These are phyloP conservation scores for Ethmia dodecea DNA, from an alignment of 2,888 invertebrate genomes.

Conservation along the genomic window DNA sequence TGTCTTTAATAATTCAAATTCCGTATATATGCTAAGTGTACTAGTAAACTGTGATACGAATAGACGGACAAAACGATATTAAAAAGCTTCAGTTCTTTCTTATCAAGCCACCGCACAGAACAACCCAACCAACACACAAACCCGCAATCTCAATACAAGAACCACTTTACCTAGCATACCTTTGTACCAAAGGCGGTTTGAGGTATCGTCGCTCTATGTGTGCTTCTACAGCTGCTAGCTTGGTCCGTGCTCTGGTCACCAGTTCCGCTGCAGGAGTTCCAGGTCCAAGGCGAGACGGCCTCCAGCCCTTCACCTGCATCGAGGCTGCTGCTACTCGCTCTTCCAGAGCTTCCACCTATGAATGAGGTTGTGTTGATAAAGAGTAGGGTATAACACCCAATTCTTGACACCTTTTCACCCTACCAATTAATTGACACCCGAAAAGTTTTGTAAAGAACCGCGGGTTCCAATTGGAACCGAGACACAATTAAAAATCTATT, in stretches of 20 bases:
- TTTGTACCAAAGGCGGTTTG: conserved; percentile 90
- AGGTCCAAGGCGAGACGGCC: conserved; percentile 64
- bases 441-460: no score
- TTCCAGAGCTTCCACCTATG: conserved; percentile 88
- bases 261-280: conserved; percentile 73
- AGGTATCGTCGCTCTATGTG: conserved; percentile 96
- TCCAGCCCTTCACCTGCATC: conserved; percentile 95
- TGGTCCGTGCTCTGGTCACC: conserved; percentile 80
- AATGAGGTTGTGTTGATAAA: neutral
- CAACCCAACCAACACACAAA: neutral
- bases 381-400: no score
- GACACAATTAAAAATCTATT: no score
- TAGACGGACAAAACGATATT: no score
- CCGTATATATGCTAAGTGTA: no score
- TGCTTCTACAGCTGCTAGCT: conserved; percentile 89
- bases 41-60: no score
- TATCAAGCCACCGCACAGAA: neutral
- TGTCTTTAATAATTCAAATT: no score
- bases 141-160: conserved; percentile 9
- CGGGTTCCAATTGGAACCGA: no score
- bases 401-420: no score
- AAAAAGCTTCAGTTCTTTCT: no score
- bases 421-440: no score
- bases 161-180: conserved; percentile 62
- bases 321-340: conserved; percentile 93